Evolutionary conservation across 2,888 invertebrate species (phyloP).

Genomic region (Eupithecia tripunctaria): DNA sequence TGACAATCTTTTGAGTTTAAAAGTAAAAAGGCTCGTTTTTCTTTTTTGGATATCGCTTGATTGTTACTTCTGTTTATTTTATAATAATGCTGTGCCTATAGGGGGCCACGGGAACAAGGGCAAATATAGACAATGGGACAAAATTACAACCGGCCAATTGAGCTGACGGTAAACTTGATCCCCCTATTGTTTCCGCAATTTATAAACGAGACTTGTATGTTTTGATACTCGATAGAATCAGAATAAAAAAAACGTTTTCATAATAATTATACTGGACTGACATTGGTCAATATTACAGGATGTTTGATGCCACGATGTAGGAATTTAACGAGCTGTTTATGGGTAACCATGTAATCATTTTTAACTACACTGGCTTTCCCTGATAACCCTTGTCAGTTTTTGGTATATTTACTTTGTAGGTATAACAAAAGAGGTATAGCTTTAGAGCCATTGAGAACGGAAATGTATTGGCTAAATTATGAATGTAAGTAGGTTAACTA

Average conservation of each 20-base stretch:
- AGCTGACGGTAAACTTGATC: conserved; percentile 79
- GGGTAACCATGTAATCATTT: no score
- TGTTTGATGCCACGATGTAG: no score
- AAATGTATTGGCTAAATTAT: background rate
- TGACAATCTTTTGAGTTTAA: background rate
- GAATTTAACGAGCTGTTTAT: no score
- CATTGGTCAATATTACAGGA: background rate
- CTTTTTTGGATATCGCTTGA: background rate
- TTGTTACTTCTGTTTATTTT: background rate
- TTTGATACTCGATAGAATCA: conserved; percentile 63
- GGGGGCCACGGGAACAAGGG: conserved; percentile 55
- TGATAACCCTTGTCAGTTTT: no score
- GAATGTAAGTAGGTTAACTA: background rate
- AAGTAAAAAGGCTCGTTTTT: background rate
- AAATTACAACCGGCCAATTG: conserved; percentile 84
- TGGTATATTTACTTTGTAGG: no score
- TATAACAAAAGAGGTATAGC: no score
- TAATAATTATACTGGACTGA: background rate
- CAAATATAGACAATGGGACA: conserved; percentile 77
- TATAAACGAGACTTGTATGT: conserved; percentile 47
- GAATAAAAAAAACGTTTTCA: background rate
- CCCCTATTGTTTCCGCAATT: conserved; percentile 81
- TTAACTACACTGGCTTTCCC: no score
- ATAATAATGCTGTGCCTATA: conserved; percentile 15
- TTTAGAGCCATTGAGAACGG: no score